Conservation (phyloP, 2,113 vertebrate genomes). For the Abramis brama region DNA sequence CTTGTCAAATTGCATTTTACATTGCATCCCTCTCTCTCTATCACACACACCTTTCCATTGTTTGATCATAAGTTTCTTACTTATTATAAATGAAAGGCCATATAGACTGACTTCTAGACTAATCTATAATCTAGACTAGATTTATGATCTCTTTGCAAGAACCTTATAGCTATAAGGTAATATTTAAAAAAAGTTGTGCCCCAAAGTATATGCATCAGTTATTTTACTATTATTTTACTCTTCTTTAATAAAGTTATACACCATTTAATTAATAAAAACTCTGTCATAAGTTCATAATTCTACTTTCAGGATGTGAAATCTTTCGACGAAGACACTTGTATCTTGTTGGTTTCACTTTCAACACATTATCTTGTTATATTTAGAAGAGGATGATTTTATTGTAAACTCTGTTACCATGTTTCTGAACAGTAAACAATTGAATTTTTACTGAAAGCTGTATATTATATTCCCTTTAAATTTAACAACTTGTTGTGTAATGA, state of each 20-base stretch:
- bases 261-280: not conserved
- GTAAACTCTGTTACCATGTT: not conserved
- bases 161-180: not conserved
- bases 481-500: not conserved
- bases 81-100: too few species aligned
- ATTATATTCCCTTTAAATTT: not conserved
- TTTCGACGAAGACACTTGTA: not conserved
- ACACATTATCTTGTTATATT: not conserved
- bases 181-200: not conserved
- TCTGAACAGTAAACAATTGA: not conserved
- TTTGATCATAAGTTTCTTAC: not conserved
- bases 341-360: not conserved
- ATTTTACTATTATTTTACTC: not conserved
- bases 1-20: not conserved
- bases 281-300: not conserved
- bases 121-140: too few species aligned
- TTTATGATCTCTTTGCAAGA: not conserved
- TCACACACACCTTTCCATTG: not conserved
- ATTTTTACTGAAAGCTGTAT: not conserved
- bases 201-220: not conserved
- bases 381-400: not conserved
- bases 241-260: not conserved
- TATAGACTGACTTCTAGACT: too few species aligned
- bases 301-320: not conserved
- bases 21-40: not conserved